Percentiles rank a stretch among this genome's conserved stretches.
phyloP scores from a whole-genome alignment of 2,888 invertebrate species.

The Argyra leucocephala region DNA sequence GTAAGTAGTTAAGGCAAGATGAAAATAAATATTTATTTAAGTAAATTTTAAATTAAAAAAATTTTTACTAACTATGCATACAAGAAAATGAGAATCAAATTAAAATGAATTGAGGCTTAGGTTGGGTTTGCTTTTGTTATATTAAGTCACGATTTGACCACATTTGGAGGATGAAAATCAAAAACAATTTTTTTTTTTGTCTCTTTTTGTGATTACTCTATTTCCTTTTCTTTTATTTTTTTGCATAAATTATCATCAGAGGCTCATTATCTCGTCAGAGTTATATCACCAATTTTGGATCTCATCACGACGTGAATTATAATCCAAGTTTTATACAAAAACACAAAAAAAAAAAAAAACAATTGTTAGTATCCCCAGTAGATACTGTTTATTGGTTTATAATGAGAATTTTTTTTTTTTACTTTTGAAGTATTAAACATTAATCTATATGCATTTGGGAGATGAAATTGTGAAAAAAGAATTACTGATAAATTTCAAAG shows the following conservation, averaged over 20 bases:
- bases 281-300: background rate
- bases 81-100: too few species aligned
- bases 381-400: background rate
- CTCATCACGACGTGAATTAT: background rate
- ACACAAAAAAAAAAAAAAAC: background rate
- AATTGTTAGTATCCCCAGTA: background rate
- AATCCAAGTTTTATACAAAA: background rate
- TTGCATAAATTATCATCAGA: background rate
- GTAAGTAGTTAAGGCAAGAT: too few species aligned
- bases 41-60: too few species aligned
- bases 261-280: constrained; percentile 1
- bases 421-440: too few species aligned
- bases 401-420: background rate
- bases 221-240: constrained; percentile 4
- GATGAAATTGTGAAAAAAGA: too few species aligned
- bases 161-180: background rate
- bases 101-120: too few species aligned
- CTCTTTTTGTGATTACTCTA: constrained; percentile 9
- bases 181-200: background rate
- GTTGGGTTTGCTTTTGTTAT: background rate
- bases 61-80: too few species aligned
- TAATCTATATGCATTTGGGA: too few species aligned
- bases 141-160: background rate
- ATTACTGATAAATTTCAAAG: too few species aligned
- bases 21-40: too few species aligned